Base-by-base conservation (phyloP, 1,140 invertebrate species). In the Condylostylus longicornis region DNA sequence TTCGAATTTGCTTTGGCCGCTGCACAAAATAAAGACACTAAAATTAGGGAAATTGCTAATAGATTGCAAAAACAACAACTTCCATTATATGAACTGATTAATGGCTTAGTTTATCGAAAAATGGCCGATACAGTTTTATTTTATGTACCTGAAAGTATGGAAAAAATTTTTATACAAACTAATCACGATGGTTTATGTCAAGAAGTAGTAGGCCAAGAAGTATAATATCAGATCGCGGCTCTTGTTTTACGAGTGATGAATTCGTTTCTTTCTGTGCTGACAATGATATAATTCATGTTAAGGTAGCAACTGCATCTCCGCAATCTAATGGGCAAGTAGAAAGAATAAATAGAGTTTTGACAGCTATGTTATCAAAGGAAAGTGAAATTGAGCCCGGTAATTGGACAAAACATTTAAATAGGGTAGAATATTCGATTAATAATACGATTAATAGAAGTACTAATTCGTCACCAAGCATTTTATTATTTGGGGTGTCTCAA, bases 61-160 rank as follows among this genome's bases (percentile, higher is more conserved):
- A 28, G 4, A 2, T 15, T 37, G 9, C 25, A 37, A 20, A 3
- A 19, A 5, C 5, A 4, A 4, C 17, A 37, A 18, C 9, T 2
- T 37, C 7, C 15, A 13, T 9, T 15, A 4, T 37, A 29, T 20
- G 27, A 28, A 21, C 17, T 37, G 9, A 15, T 17, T 19, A 28
- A 37, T 37, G 35, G 27, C 4, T 4, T 37, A 20, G 18, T 29
- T 7, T 37, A 47, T 38, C 46, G 57, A 13, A 65, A 58, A 20
- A 28, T 36, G 18, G 35, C 55, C 9, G 38, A 45, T 35, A 58
- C 67, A 33, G 25, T 46, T 5, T 32, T 46, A 20, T 44, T 50
- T 38, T 51, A 46, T 36, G 43, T 49, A 2, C 47, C 45, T 13
- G 18, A 27, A n/a, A 8, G 20, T 8, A 51, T 48, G 41, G 41